Evolutionary conservation across 2,888 invertebrate genomes (phyloP).

Genomic region (Temnothorax unifasciatus): DNA sequence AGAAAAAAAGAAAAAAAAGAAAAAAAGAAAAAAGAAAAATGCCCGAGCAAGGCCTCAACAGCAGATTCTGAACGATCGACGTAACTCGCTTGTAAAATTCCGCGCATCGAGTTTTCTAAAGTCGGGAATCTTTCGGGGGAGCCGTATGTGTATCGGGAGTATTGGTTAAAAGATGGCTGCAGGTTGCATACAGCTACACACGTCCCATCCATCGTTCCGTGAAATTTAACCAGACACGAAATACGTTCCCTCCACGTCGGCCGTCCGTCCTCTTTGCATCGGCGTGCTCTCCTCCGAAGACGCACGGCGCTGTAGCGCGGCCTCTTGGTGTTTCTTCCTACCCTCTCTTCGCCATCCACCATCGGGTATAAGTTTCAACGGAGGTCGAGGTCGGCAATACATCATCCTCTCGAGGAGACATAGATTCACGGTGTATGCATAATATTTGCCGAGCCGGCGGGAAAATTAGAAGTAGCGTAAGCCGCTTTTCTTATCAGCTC

Average conservation of each 20-base stretch:
- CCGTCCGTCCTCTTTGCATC: conserved; percentile 61
- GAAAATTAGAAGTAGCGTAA: conserved; percentile 85
- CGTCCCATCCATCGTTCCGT: conserved; percentile 70
- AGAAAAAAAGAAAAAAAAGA: background rate
- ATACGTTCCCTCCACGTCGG: conserved; percentile 63
- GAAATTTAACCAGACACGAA: conserved; percentile 76
- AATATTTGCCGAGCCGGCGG: conserved; percentile 84
- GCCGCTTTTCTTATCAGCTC: conserved; percentile 85
- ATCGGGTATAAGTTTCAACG: conserved; percentile 80
- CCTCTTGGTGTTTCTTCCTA: conserved; percentile 56
- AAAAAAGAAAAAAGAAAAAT: background rate
- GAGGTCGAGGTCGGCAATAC: conserved; percentile 83
- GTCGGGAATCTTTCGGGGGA: conserved; percentile 28
- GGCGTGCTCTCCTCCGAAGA: conserved; percentile 49
- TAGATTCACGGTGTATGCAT: conserved; percentile 84
- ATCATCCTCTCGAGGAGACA: conserved; percentile 81
- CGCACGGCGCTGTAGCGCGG: conserved; percentile 43
- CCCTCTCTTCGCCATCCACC: conserved; percentile 55
- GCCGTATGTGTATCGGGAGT: conserved; percentile 37
- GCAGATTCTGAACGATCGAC: conserved; percentile 48
- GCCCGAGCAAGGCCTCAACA: background rate
- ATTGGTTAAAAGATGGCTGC: conserved; percentile 61
- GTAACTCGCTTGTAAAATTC: conserved; percentile 54
- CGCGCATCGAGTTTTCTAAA: conserved; percentile 42
- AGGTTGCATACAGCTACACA: conserved; percentile 48